Percentiles rank a stretch among this genome's conserved stretches.
Conservation (phyloP, 2,888 invertebrate species). For the Drosophila trichaetosa region DNA sequence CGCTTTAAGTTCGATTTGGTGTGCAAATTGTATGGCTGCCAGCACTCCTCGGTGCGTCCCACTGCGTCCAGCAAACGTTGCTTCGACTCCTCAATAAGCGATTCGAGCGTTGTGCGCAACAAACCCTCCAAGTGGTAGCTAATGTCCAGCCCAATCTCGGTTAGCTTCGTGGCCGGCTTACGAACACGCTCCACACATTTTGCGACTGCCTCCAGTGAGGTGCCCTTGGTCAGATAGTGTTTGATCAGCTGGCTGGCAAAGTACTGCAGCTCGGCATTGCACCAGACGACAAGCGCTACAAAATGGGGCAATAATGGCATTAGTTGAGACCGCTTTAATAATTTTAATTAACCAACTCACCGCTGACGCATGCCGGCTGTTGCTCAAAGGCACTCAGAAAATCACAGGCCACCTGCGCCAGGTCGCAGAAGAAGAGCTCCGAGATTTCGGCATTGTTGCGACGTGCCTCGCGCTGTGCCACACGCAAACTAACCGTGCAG, state of each 20-base stretch:
- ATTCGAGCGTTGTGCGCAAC: slow-evolving; percentile 88
- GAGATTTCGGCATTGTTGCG: slow-evolving; percentile 85
- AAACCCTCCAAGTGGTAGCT: slow-evolving; percentile 95
- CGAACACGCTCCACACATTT: slow-evolving; percentile 94
- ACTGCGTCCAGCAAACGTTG: slow-evolving; percentile 83
- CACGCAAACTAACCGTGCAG: slow-evolving; percentile 83
- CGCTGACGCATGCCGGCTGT: slow-evolving; percentile 90
- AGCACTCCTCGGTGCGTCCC: slow-evolving; percentile 84
- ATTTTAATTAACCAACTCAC: slow-evolving; percentile 84
- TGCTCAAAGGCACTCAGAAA: slow-evolving; percentile 93
- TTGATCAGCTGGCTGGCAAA: slow-evolving; percentile 93
- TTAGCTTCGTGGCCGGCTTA: slow-evolving; percentile 85
- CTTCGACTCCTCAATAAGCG: slow-evolving; percentile 84
- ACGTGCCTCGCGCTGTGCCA: slow-evolving; percentile 84
- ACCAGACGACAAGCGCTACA: slow-evolving; percentile 95
- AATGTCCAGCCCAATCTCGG: slow-evolving; percentile 93
- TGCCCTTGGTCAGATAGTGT: slow-evolving; percentile 96
- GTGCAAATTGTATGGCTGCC: slow-evolving; percentile 85
- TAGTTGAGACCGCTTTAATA: neutral
- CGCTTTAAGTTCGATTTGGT: slow-evolving; percentile 84
- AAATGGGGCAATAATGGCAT: neutral
- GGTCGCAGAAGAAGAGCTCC: slow-evolving; percentile 89
- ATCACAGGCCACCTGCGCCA: slow-evolving; percentile 90
- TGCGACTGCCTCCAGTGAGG: slow-evolving; percentile 92
- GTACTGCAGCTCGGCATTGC: slow-evolving; percentile 92